phyloP scores from a whole-genome alignment of 2,113 vertebrate genomes.

The Urocolius indicus region DNA sequence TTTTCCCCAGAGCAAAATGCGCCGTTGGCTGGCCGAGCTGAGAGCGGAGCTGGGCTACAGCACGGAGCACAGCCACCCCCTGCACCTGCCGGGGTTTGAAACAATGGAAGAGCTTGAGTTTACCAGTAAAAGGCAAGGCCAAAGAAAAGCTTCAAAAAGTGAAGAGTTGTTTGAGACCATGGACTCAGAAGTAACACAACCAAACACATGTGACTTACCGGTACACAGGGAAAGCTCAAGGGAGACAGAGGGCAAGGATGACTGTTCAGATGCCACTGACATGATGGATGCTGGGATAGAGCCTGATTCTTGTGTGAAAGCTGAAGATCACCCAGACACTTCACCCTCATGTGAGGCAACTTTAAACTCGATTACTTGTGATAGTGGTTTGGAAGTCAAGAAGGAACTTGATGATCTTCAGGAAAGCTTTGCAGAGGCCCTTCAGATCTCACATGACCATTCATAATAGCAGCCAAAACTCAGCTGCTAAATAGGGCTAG shows the following conservation, averaged over 20 bases:
- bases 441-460: background rate
- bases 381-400: conserved; percentile 21
- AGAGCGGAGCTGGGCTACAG: conserved; percentile 67
- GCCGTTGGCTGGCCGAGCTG: conserved; percentile 69
- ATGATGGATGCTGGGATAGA: background rate
- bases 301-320: background rate
- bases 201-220: background rate
- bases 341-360: background rate
- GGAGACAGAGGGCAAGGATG: background rate
- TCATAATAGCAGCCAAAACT: background rate
- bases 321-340: background rate
- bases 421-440: background rate
- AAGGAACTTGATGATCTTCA: conserved; percentile 30
- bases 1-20: conserved; percentile 76
- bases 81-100: background rate
- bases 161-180: conserved; percentile 4
- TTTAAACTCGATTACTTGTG: background rate
- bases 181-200: background rate
- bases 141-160: background rate
- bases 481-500: background rate
- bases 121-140: background rate
- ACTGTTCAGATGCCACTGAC: background rate
- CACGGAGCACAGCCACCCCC: background rate
- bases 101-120: background rate
- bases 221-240: background rate